Base-by-base conservation (phyloP, 2,113 vertebrate species). In the Peucedramus taeniatus region DNA sequence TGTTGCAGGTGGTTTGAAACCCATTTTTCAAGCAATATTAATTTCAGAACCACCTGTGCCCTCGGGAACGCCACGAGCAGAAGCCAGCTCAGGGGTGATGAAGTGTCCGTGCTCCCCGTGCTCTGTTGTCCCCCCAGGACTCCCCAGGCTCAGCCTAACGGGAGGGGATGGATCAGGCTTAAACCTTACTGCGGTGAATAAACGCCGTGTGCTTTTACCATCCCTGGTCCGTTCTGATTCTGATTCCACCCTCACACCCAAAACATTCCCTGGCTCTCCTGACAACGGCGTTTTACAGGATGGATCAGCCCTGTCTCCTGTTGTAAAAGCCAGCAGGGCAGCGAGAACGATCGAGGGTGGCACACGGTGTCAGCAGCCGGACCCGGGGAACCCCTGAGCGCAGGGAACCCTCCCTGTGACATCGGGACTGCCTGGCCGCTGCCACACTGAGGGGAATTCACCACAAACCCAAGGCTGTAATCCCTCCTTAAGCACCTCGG, bases 11-110 rank as follows among this genome's bases (percentile, higher is more conserved):
- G 37, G 37, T 16, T 66, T 35, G 66, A 42, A 80, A 71, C 13
- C 20, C 23, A 8, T n/a, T 80, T 76, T 71, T 16, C 66, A 31
- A 13, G n/a, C 33, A 28, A 9, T 42, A 20, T 19, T 40, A 9
- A 54, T 57, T 57, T 75, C 68, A 47, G 63, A 28, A 26, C 40
- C 16, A 1, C 45, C 39, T 30, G 24, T 49, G 57, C 64, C 20
- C 45, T 59, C 53, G 2, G 59, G 59, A 53, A 27, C 4, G 33
- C 39, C 76, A 28, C 10, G 3, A 26, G 80, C 91, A 45, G 79
- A n/a, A 50, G 50, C 13, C 2, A 3, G 15, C 76, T 39, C 1
- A 0, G 60, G 37, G 33, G 17, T 1, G 8, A 10, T 6, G 47
- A 23, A 8, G 14, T 9, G 40, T 9, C 30, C 2, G 4, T 13